Conservation (phyloP, 2,888 invertebrate genomes). For the Hybos culiciformis region DNA sequence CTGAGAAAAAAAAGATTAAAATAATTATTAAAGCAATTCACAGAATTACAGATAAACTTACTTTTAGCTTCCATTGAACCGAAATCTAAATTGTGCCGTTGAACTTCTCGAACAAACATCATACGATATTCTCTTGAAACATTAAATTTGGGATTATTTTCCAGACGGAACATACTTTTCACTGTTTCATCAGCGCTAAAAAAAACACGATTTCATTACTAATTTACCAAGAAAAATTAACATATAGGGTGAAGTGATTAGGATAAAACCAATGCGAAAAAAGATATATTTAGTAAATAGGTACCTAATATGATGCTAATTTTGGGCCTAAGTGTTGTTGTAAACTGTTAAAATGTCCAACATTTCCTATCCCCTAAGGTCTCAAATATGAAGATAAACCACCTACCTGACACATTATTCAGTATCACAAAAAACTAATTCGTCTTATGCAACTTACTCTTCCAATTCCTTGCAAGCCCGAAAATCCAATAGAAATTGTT, state of each 20-base stretch:
- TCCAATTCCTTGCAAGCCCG: slow-evolving; percentile 53
- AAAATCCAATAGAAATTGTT: slow-evolving; percentile 40
- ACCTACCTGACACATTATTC: too few relatives aligned
- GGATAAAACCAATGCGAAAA: slow-evolving; percentile 24
- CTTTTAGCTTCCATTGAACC: slow-evolving; percentile 58
- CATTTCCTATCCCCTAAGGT: too few relatives aligned
- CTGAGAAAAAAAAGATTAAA: too few relatives aligned
- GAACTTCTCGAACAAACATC: slow-evolving; percentile 46
- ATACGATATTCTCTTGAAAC: slow-evolving; percentile 39
- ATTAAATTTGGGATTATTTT: slow-evolving; percentile 47
- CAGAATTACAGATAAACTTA: slow-evolving; percentile 30
- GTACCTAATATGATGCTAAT: too few relatives aligned
- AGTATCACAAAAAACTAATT: too few relatives aligned
- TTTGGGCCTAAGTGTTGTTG: too few relatives aligned
- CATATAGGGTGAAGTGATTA: too few relatives aligned
- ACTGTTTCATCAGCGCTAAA: slow-evolving; percentile 55
- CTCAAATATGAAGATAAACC: too few relatives aligned
- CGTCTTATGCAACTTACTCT: slow-evolving; percentile 39
- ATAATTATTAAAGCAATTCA: not conserved
- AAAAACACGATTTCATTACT: not conserved
- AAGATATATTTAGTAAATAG: slow-evolving; percentile 1
- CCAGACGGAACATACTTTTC: slow-evolving; percentile 54
- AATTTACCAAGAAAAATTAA: too few relatives aligned
- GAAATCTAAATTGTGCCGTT: slow-evolving; percentile 53
- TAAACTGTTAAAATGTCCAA: too few relatives aligned